These are phyloP conservation scores for Pyxicephalus adspersus DNA, from an alignment of 2,113 vertebrate genomes.

Conservation along the genomic window DNA sequence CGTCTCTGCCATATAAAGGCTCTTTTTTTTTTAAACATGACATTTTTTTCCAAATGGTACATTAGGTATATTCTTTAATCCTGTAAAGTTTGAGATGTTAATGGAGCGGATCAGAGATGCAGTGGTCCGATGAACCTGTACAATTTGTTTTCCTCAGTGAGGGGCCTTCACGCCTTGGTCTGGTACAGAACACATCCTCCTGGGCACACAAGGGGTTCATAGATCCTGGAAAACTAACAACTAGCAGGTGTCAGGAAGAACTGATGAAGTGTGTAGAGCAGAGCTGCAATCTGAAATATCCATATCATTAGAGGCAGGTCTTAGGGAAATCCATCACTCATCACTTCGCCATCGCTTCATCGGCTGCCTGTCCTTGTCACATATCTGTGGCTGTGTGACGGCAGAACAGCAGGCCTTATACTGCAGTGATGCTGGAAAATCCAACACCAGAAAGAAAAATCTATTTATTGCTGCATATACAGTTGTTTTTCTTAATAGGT, in stretches of 20 bases:
- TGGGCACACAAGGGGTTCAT: constrained; percentile 17
- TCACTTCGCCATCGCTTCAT: constrained; percentile 27
- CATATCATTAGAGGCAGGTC: constrained; percentile 49
- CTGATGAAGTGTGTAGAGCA: constrained; percentile 33
- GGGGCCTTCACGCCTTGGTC: neutral
- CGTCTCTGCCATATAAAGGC: too few species aligned
- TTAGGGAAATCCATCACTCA: constrained; percentile 50
- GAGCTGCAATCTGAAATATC: constrained; percentile 41
- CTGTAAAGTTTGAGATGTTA: too few species aligned
- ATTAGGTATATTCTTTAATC: too few species aligned
- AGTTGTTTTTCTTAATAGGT: neutral
- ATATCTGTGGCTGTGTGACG: constrained; percentile 32
- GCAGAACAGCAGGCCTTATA: constrained; percentile 16
- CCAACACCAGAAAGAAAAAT: neutral
- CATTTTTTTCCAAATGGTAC: too few species aligned
- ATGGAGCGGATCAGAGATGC: neutral
- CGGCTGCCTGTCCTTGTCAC: constrained; percentile 47
- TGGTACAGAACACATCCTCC: neutral
- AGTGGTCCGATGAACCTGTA: constrained; percentile 4
- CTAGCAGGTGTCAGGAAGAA: constrained; percentile 36
- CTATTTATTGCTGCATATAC: neutral
- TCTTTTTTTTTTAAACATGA: too few species aligned
- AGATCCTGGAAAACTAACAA: constrained; percentile 39
- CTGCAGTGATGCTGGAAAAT: constrained; percentile 15
- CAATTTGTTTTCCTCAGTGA: constrained; percentile 20